Evolutionary conservation across 2,113 vertebrate species (phyloP).

Genomic region (Pantherophis guttatus): DNA sequence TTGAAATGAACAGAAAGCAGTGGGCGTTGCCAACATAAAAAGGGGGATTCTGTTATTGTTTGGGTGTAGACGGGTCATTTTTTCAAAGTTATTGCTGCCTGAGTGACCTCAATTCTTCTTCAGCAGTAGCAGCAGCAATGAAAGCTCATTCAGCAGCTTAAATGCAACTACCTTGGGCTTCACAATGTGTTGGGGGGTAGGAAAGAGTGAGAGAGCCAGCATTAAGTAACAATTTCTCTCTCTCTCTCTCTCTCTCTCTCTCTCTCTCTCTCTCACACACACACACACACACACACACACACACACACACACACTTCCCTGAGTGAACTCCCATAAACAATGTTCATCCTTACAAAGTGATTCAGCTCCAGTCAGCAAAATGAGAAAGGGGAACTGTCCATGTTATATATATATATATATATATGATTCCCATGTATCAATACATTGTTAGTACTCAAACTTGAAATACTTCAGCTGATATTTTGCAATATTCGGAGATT

Average conservation of each 20-base stretch:
- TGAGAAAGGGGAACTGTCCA: background rate
- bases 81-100: constrained; percentile 85
- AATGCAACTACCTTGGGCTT: constrained; percentile 69
- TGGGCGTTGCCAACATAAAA: constrained; percentile 84
- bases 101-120: constrained; percentile 71
- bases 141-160: constrained; percentile 73
- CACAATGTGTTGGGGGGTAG: constrained; percentile 39
- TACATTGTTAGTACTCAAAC: background rate
- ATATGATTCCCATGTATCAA: background rate
- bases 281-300: background rate
- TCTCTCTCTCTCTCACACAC: constrained; percentile 19
- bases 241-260: background rate
- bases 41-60: constrained; percentile 86
- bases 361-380: background rate
- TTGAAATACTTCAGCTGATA: background rate
- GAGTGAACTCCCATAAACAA: constrained; percentile 41
- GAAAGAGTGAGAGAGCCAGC: background rate
- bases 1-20: constrained; percentile 74
- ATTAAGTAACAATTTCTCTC: constrained; percentile 46
- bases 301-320: constrained; percentile 24
- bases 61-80: constrained; percentile 87
- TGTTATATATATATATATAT: too few relatives aligned
- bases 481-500: background rate
- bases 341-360: background rate
- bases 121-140: constrained; percentile 62